These are phyloP conservation scores for Synanthedon formicaeformis DNA, from an alignment of 2,888 invertebrate genomes.

Conservation along the genomic window DNA sequence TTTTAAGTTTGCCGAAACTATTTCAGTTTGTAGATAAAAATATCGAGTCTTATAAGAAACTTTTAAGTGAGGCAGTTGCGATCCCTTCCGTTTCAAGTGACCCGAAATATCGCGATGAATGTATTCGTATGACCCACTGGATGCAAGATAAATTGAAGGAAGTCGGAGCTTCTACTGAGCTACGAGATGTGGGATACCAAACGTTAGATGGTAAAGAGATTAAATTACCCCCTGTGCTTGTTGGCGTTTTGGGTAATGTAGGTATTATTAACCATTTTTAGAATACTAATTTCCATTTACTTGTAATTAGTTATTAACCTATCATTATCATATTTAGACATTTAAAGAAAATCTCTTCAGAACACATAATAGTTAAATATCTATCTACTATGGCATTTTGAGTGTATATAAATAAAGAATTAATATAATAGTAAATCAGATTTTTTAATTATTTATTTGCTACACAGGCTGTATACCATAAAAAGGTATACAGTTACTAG, in stretches of 20 bases:
- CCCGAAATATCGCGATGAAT: slow-evolving; percentile 83
- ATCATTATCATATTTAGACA: background rate
- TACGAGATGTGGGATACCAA: slow-evolving; percentile 83
- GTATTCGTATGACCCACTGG: slow-evolving; percentile 90
- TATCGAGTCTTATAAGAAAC: slow-evolving; percentile 79
- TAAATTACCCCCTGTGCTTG: slow-evolving; percentile 86
- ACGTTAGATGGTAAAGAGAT: slow-evolving; percentile 78
- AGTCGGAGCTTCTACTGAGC: slow-evolving; percentile 77
- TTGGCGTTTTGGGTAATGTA: slow-evolving; percentile 81
- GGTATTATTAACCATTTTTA: slow-evolving; percentile 17
- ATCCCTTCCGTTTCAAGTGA: slow-evolving; percentile 97
- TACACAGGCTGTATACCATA: too few relatives aligned
- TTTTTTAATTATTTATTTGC: too few relatives aligned
- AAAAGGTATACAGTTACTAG: too few relatives aligned
- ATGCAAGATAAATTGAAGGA: slow-evolving; percentile 75
- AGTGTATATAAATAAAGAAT: background rate
- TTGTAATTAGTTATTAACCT: too few relatives aligned
- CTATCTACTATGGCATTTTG: background rate
- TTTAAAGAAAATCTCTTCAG: background rate
- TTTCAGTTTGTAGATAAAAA: slow-evolving; percentile 85
- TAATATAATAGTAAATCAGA: too few relatives aligned
- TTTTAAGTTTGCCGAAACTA: slow-evolving; percentile 45
- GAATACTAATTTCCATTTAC: background rate
- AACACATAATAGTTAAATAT: background rate
- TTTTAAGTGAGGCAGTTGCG: slow-evolving; percentile 86